Base-by-base conservation (phyloP, 2,888 invertebrate genomes). In the Euphydryas editha region DNA sequence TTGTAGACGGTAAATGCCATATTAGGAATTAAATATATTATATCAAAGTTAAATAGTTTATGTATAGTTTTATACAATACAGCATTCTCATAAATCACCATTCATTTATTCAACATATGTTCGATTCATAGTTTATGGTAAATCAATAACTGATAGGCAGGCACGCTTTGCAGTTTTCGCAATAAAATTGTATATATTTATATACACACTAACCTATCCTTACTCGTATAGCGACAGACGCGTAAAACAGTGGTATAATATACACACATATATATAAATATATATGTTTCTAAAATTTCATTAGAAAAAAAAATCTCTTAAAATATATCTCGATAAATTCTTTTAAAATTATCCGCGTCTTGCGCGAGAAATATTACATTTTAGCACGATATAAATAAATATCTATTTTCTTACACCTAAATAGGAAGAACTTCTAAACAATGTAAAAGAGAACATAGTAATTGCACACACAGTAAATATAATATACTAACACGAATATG, bases 1-100 rank as follows among this genome's bases (percentile, higher is more conserved):
- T 85, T 81, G 84, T 87, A 88, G 86, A 91, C 90, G 88, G 88
- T 92, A 92, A 92, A 92, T 92, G 92, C 92, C 91, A 84, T 90
- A 83, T 84, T 92, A 92, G 92, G 92, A 92, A 91, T 92, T 85
- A 84, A 80, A 86, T 86, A 88, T 85, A 83, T 76, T 73, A 77
- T 73, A 86, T 85, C 87, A 82, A 84, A 78, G 80, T 81, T 82
- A 81, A 81, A 84, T 81, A 82, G 77, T 80, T 77, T 65, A 74
- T 72, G 76, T 75, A 76, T 78, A 79, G 72, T 76, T 78, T 72
- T 73, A 75, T 71, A 76, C 67, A 78, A 78, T 79, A 81, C 76
- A 81, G 76, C 80, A 82, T 83, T 80, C 79, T 73, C 77, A 74
- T 76, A 70, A 78, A 80, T 77, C 72, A 67, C 74, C 75, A 75